Conservation (phyloP, 2,113 vertebrate species). For the Epinephelus moara region DNA sequence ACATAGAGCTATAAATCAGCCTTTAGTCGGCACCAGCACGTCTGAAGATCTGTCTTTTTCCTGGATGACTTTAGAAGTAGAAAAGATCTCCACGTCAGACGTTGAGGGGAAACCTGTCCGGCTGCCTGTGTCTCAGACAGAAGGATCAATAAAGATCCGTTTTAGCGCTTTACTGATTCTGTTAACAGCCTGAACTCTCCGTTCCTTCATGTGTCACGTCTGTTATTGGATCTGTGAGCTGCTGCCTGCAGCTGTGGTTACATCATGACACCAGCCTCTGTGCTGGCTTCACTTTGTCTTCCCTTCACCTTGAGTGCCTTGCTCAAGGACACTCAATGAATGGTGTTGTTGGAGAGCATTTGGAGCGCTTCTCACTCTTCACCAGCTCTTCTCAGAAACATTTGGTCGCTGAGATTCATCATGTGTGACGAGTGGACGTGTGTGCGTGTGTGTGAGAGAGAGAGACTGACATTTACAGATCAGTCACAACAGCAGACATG, state of each 20-base stretch:
- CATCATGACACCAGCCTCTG: neutral
- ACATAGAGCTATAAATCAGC: too few species aligned
- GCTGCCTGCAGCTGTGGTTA: constrained; percentile 1
- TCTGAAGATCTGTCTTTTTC: neutral
- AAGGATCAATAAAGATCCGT: constrained; percentile 40
- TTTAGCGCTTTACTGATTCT: constrained; percentile 31
- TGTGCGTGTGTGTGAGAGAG: constrained; percentile 5
- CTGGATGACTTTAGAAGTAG: neutral
- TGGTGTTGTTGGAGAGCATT: neutral
- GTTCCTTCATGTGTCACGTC: neutral
- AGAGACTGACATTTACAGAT: constrained; percentile 59
- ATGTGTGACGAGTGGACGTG: constrained; percentile 9
- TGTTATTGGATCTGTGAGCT: constrained; percentile 4
- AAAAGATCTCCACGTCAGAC: neutral
- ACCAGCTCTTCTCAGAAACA: constrained; percentile 36
- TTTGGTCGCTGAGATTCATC: constrained; percentile 39
- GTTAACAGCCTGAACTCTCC: neutral
- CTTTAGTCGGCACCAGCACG: too few species aligned
- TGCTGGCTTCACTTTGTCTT: too few species aligned
- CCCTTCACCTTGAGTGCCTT: neutral
- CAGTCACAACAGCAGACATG: constrained; percentile 43
- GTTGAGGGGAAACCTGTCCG: neutral
- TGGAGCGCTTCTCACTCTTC: neutral
- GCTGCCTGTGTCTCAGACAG: constrained; percentile 1
- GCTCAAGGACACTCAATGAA: neutral